These are phyloP conservation scores for Lagocephalus sceleratus DNA, from an alignment of 2,797 vertebrate genomes.

Conservation along the genomic window DNA sequence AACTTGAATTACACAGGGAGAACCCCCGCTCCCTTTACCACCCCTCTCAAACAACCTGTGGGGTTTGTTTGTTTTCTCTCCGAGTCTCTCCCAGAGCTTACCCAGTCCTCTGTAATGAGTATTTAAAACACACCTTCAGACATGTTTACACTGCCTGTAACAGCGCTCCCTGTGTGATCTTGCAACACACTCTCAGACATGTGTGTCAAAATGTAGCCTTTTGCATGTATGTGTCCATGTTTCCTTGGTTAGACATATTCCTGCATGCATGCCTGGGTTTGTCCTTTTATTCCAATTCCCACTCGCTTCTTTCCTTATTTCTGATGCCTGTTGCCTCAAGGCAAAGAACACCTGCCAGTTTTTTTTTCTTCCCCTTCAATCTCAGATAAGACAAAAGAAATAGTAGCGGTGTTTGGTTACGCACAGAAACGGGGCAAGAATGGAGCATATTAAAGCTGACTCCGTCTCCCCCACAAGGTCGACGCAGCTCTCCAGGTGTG, in stretches of 20 bases:
- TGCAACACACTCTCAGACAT: constrained; percentile 58
- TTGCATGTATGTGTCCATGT: constrained; percentile 6
- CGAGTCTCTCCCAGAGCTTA: constrained; percentile 68
- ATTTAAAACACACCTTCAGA: constrained; percentile 73
- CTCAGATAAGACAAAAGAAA: constrained; percentile 72
- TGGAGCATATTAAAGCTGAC: constrained; percentile 60
- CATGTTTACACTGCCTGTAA: constrained; percentile 73
- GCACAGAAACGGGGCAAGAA: constrained; percentile 49
- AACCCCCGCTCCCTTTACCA: constrained; percentile 56
- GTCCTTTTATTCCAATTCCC: constrained; percentile 62
- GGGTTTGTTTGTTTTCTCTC: constrained; percentile 77
- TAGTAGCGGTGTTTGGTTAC: constrained; percentile 67
- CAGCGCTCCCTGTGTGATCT: constrained; percentile 67
- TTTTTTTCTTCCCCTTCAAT: constrained; percentile 50
- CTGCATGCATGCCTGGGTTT: constrained; percentile 32
- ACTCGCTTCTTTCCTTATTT: constrained; percentile 67
- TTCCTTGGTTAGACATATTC: constrained; percentile 4
- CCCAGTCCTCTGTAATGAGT: constrained; percentile 72
- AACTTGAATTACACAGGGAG: constrained; percentile 74
- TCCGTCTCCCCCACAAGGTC: constrained; percentile 48
- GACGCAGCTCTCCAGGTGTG: constrained; percentile 61
- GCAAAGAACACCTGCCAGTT: constrained; percentile 71
- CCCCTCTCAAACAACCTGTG: constrained; percentile 57
- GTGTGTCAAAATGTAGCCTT: constrained; percentile 49
- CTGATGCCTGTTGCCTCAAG: constrained; percentile 64